Evolutionary conservation across 2,113 vertebrate species (phyloP).

Genomic region (Ariopsis seemanni): DNA sequence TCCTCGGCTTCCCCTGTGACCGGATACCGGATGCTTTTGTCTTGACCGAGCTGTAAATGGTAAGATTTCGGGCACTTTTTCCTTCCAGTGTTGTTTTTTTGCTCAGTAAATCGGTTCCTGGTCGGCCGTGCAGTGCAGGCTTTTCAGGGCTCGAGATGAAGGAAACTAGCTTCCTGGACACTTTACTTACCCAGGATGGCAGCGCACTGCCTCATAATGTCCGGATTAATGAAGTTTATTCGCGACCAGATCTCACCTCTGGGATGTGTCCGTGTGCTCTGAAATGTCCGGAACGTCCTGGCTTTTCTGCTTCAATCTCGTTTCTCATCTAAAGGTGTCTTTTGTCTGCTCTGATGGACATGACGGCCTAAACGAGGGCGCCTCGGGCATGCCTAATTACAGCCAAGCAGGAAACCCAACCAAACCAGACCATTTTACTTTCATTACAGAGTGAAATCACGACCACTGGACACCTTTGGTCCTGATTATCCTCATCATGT

Average conservation of each 20-base stretch:
- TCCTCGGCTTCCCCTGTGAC: conserved; percentile 63
- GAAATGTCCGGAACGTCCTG: neutral
- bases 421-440: neutral
- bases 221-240: neutral
- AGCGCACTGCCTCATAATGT: neutral
- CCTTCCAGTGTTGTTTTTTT: conserved; percentile 56
- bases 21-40: conserved; percentile 65
- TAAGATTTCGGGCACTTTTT: conserved; percentile 68
- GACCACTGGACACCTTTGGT: neutral
- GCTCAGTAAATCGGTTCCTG: neutral
- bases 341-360: conserved; percentile 31
- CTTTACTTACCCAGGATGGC: conserved; percentile 14
- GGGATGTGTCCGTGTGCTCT: neutral
- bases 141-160: neutral
- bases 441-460: neutral
- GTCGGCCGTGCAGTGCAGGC: neutral
- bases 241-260: neutral
- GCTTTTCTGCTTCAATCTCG: conserved; percentile 1
- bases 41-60: conserved; percentile 74
- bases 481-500: neutral
- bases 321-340: conserved; percentile 11
- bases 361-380: conserved; percentile 37
- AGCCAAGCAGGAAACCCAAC: neutral
- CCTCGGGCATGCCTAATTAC: neutral
- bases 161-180: conserved; percentile 26